phyloP scores from a whole-genome alignment of 2,113 vertebrate genomes.

The Grammomys surdaster region DNA sequence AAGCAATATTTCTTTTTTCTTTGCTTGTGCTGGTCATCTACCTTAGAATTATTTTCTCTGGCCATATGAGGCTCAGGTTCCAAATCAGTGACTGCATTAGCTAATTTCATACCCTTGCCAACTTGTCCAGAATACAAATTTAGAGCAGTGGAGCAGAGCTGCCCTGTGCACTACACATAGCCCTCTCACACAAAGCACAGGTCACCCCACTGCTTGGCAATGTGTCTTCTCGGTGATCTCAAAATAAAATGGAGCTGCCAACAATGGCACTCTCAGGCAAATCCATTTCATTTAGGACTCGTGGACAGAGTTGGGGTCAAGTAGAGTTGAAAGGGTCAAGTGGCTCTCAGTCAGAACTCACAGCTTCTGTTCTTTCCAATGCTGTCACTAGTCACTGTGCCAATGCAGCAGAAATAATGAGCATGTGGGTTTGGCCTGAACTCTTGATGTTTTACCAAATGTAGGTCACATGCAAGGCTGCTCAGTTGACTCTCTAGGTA shows the following conservation, averaged over 20 bases:
- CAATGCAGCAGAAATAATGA: constrained; percentile 80
- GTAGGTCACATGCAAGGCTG: constrained; percentile 83
- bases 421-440: constrained; percentile 82
- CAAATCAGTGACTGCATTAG: constrained; percentile 10
- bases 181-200: constrained; percentile 72
- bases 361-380: constrained; percentile 80
- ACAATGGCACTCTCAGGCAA: constrained; percentile 69
- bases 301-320: constrained; percentile 75
- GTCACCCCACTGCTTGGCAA: constrained; percentile 67
- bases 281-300: constrained; percentile 62
- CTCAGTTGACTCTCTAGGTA: constrained; percentile 85
- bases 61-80: neutral
- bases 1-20: neutral
- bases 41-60: constrained; percentile 51
- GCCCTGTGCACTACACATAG: constrained; percentile 34
- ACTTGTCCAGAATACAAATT: constrained; percentile 68
- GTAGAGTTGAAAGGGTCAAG: constrained; percentile 76
- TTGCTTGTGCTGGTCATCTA: constrained; percentile 11
- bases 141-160: neutral
- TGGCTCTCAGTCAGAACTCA: constrained; percentile 62
- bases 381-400: constrained; percentile 75
- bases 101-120: constrained; percentile 49
- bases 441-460: constrained; percentile 84
- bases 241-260: constrained; percentile 77
- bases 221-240: constrained; percentile 76